Conservation (phyloP, 1,140 invertebrate genomes). For the Belonocnema kinseyi region DNA sequence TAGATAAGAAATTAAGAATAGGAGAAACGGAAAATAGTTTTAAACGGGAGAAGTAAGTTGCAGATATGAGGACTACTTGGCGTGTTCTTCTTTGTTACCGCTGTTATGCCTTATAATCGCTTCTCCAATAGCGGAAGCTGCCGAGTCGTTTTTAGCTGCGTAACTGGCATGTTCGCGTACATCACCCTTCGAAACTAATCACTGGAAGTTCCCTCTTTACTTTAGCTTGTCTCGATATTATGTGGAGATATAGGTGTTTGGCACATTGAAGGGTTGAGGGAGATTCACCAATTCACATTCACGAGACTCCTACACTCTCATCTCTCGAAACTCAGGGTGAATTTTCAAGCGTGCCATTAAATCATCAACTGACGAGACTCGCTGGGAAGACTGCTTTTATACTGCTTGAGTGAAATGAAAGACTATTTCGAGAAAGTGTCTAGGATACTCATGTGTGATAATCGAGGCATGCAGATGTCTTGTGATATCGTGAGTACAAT, state of each 20-base stretch:
- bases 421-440: constrained; percentile 47
- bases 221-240: constrained; percentile 46
- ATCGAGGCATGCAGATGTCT: constrained; percentile 41
- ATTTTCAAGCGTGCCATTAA: constrained; percentile 47
- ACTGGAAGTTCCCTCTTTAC: constrained; percentile 37
- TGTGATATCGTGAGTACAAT: constrained; percentile 48
- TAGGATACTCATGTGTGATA: constrained; percentile 52
- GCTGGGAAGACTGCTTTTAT: constrained; percentile 46
- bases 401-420: constrained; percentile 39
- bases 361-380: constrained; percentile 49
- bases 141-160: constrained; percentile 52
- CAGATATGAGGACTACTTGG: constrained; percentile 44
- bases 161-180: constrained; percentile 50
- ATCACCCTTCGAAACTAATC: constrained; percentile 48
- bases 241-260: constrained; percentile 43
- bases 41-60: constrained; percentile 33
- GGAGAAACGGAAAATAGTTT: constrained; percentile 45
- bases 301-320: constrained; percentile 44
- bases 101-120: constrained; percentile 49
- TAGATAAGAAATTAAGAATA: constrained; percentile 48
- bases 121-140: constrained; percentile 52
- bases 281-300: constrained; percentile 48
- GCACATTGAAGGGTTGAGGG: constrained; percentile 38
- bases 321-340: constrained; percentile 30
- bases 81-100: constrained; percentile 52